Conservation (phyloP, 2,888 invertebrate genomes). For the Cyclophora albipunctata region DNA sequence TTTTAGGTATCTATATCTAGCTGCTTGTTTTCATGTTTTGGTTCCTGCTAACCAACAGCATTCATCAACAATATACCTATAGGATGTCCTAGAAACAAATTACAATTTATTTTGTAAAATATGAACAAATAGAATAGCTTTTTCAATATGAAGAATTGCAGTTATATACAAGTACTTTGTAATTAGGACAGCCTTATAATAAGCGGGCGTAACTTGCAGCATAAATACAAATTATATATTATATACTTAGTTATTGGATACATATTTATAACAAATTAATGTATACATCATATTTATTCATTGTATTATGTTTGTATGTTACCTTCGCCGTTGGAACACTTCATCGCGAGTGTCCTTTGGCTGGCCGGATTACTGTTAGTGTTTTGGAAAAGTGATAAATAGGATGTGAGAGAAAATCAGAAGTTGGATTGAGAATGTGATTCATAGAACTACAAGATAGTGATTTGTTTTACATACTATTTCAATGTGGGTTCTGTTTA, state of each 20-base stretch:
- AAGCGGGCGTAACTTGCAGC: slow-evolving; percentile 12
- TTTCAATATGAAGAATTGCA: too few relatives aligned
- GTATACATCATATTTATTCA: slow-evolving; percentile 16
- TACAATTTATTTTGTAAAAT: too few relatives aligned
- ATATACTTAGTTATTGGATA: slow-evolving; percentile 2
- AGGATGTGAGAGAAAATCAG: slow-evolving; percentile 18
- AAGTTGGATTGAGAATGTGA: slow-evolving; percentile 16
- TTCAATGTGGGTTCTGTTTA: too few relatives aligned
- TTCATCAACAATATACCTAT: slow-evolving; percentile 4
- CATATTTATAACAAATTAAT: slow-evolving; percentile 12
- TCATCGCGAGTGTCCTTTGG: slow-evolving; percentile 59
- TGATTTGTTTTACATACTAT: too few relatives aligned
- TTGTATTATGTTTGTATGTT: slow-evolving; percentile 31
- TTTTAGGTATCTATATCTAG: slow-evolving; percentile 6
- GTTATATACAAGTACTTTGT: not conserved
- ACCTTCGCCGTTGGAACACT: slow-evolving; percentile 67
- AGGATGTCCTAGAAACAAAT: slow-evolving; percentile 7
- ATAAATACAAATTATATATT: slow-evolving; percentile 13
- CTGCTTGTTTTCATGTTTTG: not conserved
- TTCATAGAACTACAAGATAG: slow-evolving; percentile 33
- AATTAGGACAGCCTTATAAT: slow-evolving; percentile 17
- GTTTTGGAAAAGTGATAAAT: slow-evolving; percentile 20
- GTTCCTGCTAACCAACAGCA: slow-evolving; percentile 9
- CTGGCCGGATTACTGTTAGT: slow-evolving; percentile 35
- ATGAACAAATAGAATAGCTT: too few relatives aligned